Evolutionary conservation across 2,113 vertebrate genomes (phyloP).

Genomic region (Hylia prasina): DNA sequence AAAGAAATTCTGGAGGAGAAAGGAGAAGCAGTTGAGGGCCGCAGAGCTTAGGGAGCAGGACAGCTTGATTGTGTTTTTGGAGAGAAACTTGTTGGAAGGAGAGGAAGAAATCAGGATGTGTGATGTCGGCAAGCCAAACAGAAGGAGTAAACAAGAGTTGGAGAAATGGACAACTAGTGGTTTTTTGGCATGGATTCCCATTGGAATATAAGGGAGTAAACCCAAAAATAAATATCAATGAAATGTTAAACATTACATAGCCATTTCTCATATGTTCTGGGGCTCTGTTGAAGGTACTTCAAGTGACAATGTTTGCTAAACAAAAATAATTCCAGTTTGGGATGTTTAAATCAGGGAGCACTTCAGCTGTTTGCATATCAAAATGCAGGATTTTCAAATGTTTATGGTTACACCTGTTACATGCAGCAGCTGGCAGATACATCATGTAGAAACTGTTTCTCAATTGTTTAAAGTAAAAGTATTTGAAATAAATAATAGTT

Average conservation of each 20-base stretch:
- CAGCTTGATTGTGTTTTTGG: neutral
- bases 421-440: neutral
- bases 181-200: neutral
- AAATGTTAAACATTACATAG: neutral
- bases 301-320: neutral
- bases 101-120: neutral
- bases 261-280: neutral
- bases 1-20: neutral
- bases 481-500: neutral
- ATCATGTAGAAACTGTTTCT: neutral
- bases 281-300: neutral
- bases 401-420: slow-evolving; percentile 1
- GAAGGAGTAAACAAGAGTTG: neutral
- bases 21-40: neutral
- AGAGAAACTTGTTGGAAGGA: neutral
- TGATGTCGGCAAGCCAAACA: neutral
- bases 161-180: neutral
- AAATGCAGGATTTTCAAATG: neutral
- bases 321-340: neutral
- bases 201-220: neutral
- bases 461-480: neutral
- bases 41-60: neutral
- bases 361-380: neutral
- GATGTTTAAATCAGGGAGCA: neutral
- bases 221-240: neutral